These are phyloP conservation scores for Bembecia ichneumoniformis DNA, from an alignment of 2,888 invertebrate genomes.

Conservation along the genomic window DNA sequence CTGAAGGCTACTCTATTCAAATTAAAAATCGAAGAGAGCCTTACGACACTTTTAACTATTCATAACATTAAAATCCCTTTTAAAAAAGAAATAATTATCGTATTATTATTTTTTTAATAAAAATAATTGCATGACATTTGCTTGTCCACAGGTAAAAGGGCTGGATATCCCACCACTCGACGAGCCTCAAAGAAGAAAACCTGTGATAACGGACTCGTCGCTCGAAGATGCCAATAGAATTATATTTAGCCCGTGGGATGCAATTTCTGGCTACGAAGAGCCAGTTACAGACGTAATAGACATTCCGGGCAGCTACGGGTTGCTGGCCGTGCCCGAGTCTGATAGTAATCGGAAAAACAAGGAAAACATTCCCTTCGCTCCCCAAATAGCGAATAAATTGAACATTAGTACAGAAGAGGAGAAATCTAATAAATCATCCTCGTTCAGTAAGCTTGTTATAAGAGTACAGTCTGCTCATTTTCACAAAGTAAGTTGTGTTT, in stretches of 20 bases:
- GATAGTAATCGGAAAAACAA: constrained; percentile 48
- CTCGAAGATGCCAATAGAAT: constrained; percentile 69
- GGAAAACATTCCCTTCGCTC: constrained; percentile 32
- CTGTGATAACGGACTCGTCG: constrained; percentile 56
- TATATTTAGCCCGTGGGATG: constrained; percentile 69
- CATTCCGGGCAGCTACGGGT: constrained; percentile 50
- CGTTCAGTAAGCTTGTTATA: constrained; percentile 64
- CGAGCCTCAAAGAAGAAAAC: constrained; percentile 34
- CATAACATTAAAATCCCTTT: no score
- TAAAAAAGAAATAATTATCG: no score
- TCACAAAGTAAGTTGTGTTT: constrained; percentile 48
- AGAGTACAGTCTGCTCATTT: constrained; percentile 65
- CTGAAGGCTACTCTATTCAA: no score
- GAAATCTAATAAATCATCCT: constrained; percentile 64
- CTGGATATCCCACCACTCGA: constrained; percentile 56
- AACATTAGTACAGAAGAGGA: constrained; percentile 61
- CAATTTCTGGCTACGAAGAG: constrained; percentile 60
- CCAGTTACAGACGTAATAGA: constrained; percentile 60
- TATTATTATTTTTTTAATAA: neutral
- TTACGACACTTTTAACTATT: no score
- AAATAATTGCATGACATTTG: neutral
- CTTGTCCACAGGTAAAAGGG: constrained; percentile 50
- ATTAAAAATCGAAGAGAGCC: no score
- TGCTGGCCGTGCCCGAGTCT: constrained; percentile 27
- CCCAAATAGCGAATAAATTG: constrained; percentile 58